Evolutionary conservation across 1,140 invertebrate genomes (phyloP).

Genomic region (Nebria ingens): DNA sequence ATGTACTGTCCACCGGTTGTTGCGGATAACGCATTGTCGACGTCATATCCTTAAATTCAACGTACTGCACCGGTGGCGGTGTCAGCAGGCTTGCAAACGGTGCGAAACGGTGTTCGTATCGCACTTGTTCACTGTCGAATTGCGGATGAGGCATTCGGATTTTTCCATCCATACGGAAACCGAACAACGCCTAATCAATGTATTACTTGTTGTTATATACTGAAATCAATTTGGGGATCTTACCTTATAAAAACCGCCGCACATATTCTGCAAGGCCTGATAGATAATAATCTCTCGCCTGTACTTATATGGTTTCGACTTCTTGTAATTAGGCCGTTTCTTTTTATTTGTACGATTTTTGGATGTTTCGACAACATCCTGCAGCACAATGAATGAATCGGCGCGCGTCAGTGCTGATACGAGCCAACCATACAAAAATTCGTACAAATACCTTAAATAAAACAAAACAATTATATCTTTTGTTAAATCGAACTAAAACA

Average conservation of each 20-base stretch:
- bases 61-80: conserved; percentile 81
- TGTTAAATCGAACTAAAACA: conserved; percentile 4
- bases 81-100: conserved; percentile 79
- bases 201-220: conserved; percentile 1
- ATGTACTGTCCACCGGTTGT: conserved; percentile 32
- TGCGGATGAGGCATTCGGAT: conserved; percentile 67
- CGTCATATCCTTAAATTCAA: conserved; percentile 44
- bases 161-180: conserved; percentile 58
- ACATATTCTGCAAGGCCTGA: conserved; percentile 87
- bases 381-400: conserved; percentile 70
- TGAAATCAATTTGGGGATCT: conserved; percentile 13
- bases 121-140: conserved; percentile 88
- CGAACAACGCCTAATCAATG: conserved; percentile 54
- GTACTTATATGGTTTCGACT: conserved; percentile 57
- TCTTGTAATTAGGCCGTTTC: conserved; percentile 53
- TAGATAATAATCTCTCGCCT: conserved; percentile 68
- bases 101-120: conserved; percentile 88
- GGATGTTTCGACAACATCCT: conserved; percentile 47
- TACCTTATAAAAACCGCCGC: conserved; percentile 88
- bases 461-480: background rate
- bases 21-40: conserved; percentile 39
- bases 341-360: conserved; percentile 41
- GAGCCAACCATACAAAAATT: conserved; percentile 90
- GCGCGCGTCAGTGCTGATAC: conserved; percentile 82
- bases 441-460: conserved; percentile 72